Evolutionary conservation across 2,797 vertebrate species (phyloP).

Genomic region (Myiotriccus ornatus): DNA sequence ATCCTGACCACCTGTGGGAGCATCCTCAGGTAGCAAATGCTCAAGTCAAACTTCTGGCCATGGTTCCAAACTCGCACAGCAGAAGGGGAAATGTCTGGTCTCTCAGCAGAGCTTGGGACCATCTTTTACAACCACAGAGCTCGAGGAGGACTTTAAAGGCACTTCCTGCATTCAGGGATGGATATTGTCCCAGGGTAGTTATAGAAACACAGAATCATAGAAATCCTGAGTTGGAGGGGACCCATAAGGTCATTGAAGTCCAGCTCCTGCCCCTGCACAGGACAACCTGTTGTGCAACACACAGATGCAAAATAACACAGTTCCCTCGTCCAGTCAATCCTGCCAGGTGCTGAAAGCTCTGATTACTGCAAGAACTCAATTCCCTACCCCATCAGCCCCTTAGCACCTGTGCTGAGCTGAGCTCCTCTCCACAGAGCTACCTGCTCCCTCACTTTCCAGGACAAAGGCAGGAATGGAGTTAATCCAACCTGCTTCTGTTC

Average conservation of each 20-base stretch:
- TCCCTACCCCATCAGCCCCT: neutral
- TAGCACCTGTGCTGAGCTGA: neutral
- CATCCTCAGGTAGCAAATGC: neutral
- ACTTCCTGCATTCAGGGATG: neutral
- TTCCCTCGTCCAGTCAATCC: fast-evolving
- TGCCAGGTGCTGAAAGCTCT: neutral
- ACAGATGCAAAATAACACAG: neutral
- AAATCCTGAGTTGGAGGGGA: neutral
- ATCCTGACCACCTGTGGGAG: neutral
- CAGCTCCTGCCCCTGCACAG: neutral
- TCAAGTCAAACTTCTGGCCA: neutral
- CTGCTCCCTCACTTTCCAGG: neutral
- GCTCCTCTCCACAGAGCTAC: neutral
- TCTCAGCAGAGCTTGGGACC: neutral
- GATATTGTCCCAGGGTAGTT: neutral
- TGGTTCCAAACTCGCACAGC: fast-evolving
- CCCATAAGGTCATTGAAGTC: neutral
- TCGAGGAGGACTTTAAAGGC: neutral
- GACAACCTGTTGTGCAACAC: neutral
- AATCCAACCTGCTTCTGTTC: conserved; percentile 22
- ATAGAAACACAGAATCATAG: neutral
- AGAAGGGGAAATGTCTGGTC: neutral
- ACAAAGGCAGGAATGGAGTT: neutral
- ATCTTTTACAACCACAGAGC: neutral
- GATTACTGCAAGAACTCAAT: neutral